Evolutionary conservation across 2,113 vertebrate genomes (phyloP), one percentile per base, ranked within the genome.

Genomic region (Lichenostomus cassidix): DNA sequence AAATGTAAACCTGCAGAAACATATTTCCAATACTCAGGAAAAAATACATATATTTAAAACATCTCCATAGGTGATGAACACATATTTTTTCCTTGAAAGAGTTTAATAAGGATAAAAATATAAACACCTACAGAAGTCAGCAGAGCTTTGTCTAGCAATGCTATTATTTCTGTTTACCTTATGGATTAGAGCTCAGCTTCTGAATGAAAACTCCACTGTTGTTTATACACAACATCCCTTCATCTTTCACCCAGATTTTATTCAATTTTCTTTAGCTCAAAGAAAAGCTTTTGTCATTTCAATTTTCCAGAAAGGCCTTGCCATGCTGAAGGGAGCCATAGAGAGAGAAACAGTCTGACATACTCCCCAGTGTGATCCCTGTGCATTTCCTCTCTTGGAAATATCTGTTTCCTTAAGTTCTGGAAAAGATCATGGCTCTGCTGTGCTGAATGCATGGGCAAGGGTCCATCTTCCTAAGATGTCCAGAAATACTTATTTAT

Each of bases 301-400:
- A 33, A 0, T 50, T 68, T 81, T 90, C 55, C 28, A 18, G 50
- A 60, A 63, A 76, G 31, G 9, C 4, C 11, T 92, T 55, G 14
- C 3, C 10, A 7, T 56, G 46, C 50, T 56, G 33, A 77, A 77
- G 87, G 28, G 18, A 56, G 5, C 7, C 29, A 18, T 1, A 29
- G 28, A 46, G 1, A 41, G 17, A 67, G 16, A 20, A 83, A 37
- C 9, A 47, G 5, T 42, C 28, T 37, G 33, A 17, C 6, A 14
- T 6, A 9, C 1, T 3, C 41, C 2, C 2, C 9, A 11, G 1
- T 27, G 39, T 49, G 35, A 44, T 49, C 11, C 10, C 10, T 29
- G 18, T 21, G 24, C 17, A 27, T 39, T 56, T 78, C 28, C 22
- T 58, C 1, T 7, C 3, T 7, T 53, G 28, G 35, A 59, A 74